Base-by-base conservation (phyloP, 2,888 invertebrate species). In the Orchesellides sinensis region DNA sequence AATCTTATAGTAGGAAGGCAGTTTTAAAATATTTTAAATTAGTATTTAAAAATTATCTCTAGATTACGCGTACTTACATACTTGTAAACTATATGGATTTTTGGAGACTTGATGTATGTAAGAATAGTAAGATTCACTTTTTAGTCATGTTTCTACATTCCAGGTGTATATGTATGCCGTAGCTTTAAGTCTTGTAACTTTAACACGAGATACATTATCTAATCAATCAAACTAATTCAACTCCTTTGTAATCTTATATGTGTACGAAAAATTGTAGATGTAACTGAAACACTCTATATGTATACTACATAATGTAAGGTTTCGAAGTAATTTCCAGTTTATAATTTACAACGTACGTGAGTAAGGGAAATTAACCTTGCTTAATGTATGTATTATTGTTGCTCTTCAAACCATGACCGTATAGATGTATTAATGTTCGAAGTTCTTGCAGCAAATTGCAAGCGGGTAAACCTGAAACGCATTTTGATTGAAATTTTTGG, bases 111-210 rank as follows among this genome's bases (percentile, higher is more conserved):
- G 54, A 54, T 54, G 25, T 54, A 54, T n/a, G 12, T 54, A 49
- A 8, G 23, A 52, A 25, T 54, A 25, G 23, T 8, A 23, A 59
- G 17, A 72, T 47, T 27, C 47, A 59, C 19, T 59, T 59, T 40
- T 59, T 72, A 72, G 72, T 72, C 59, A 59, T 72, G 61, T 72
- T 72, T 72, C 72, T 72, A 72, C 72, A 72, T 72, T 72, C 72
- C 72, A 45, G 32, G 25, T 27, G 21, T 54, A 27, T 25, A 27
- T 17, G 17, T n/a, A 14, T 10, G 10, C 10, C 40, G 40, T 40
- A 40, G 40, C 40, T 5, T 40, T 10, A 14, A 40, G n/a, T 14
- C 10, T 40, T 40, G 10, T 40, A 40, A 40, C n/a, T 40, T 40
- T 40, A 40, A 40, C 40, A 40, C 40, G 40, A 40, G 40, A 40